phyloP scores from a whole-genome alignment of 92 coral and sea anemone genomes.

The Muricea muricata region DNA sequence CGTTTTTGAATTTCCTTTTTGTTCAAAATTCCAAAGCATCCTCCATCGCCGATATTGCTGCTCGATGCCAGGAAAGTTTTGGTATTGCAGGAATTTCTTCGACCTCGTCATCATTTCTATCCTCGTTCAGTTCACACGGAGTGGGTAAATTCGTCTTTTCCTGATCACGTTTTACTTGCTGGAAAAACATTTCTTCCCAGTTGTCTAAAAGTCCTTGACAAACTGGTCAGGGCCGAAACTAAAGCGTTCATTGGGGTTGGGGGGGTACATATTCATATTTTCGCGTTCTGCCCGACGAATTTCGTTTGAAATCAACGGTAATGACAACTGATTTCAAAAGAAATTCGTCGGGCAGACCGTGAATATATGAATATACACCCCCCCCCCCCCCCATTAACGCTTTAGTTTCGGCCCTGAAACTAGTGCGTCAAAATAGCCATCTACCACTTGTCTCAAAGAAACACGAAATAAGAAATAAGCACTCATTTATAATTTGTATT shows the following conservation, averaged over 20 bases:
- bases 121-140: conserved; percentile 19
- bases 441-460: conserved; percentile 53
- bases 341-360: too few relatives aligned
- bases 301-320: too few relatives aligned
- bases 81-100: conserved; percentile 39
- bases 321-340: too few relatives aligned
- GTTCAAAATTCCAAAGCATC: conserved; percentile 25
- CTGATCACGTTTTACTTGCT: conserved; percentile 16
- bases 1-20: conserved; percentile 32
- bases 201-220: conserved; percentile 52
- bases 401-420: too few relatives aligned
- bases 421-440: conserved; percentile 56
- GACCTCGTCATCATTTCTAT: conserved; percentile 38
- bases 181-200: neutral
- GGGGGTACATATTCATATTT: too few relatives aligned
- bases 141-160: neutral
- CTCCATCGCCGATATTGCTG: conserved; percentile 29
- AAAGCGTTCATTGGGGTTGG: too few relatives aligned
- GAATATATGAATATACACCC: too few relatives aligned
- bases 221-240: too few relatives aligned
- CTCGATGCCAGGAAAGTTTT: conserved; percentile 21
- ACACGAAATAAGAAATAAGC: too few relatives aligned
- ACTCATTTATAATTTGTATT: too few relatives aligned
- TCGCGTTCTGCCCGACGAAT: too few relatives aligned
- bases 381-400: too few relatives aligned